Base-by-base conservation (phyloP, 2,888 invertebrate genomes). In the Stenolophus ochropezus region DNA sequence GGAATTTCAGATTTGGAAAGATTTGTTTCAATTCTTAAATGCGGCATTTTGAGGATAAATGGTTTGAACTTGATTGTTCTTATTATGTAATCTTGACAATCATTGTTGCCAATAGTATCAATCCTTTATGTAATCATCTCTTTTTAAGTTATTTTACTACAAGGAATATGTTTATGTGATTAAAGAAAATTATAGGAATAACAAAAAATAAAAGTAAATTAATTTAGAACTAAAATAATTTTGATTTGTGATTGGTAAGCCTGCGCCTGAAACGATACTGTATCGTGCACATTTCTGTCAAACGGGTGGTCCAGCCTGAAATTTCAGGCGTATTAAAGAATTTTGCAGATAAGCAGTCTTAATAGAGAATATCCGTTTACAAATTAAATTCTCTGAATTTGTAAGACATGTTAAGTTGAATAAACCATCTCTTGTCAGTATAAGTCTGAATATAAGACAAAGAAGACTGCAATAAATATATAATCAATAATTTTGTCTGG, bases 21-120 rank as follows among this genome's bases (percentile, higher is more conserved):
- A 85, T 93, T 93, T 0, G 93, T 93, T 89, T 93, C 92, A 56
- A 93, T 89, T 84, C 91, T 90, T 78, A 93, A 91, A 87, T 92
- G 91, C n/a, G 93, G 93, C 93, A 93, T 93, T 81, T 85, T 42
- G 18, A 18, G 18, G 11, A 47, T 71, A 71, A 47, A n/a, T n/a
- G n/a, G n/a, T n/a, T n/a, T n/a, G n/a, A n/a, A n/a, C n/a, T n/a
- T n/a, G n/a, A n/a, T n/a, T n/a, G n/a, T n/a, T n/a, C n/a, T n/a
- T n/a, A n/a, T n/a, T n/a, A n/a, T n/a, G n/a, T n/a, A n/a, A n/a
- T n/a, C n/a, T 51, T 51, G 14, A 53, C 51, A 49, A 23, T 3
- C 18, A 47, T 0, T 73, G 47, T 18, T 11, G 25, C 73, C 61
- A 61, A 58, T 21, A 23, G 61, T 42, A n/a, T n/a, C n/a, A n/a